These are phyloP conservation scores for Tanypteryx hageni DNA, from an alignment of 2,888 invertebrate species.

Conservation along the genomic window DNA sequence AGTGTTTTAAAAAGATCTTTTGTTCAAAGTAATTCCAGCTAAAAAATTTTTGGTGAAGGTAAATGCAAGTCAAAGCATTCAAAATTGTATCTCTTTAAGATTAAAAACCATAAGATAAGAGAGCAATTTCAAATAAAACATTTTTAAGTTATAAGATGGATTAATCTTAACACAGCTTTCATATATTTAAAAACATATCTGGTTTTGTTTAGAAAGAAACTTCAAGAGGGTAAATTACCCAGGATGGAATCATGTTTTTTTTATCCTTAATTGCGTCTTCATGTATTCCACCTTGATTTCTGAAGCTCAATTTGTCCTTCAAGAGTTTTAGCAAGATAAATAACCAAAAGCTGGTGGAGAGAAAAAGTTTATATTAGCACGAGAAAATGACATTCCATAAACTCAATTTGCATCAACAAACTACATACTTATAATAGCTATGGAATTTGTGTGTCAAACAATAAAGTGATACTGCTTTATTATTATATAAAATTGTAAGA, in stretches of 20 bases:
- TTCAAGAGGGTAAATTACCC: background rate
- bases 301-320: conserved; percentile 95
- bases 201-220: background rate
- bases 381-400: too few relatives aligned
- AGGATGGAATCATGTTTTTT: background rate
- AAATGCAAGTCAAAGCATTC: background rate
- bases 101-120: background rate
- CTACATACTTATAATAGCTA: too few relatives aligned
- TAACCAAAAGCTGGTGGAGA: conserved; percentile 86
- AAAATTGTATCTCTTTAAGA: background rate
- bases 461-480: too few relatives aligned
- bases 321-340: conserved; percentile 92
- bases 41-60: background rate
- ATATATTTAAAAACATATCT: background rate
- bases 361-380: conserved; percentile 65
- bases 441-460: too few relatives aligned
- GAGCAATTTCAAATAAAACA: background rate
- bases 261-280: conserved; percentile 72
- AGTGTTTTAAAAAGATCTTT: background rate
- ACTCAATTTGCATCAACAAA: too few relatives aligned
- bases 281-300: conserved; percentile 86
- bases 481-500: too few relatives aligned
- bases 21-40: too few relatives aligned
- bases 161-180: background rate
- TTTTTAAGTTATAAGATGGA: background rate